phyloP scores from a whole-genome alignment of 2,888 invertebrate genomes.

The Silvanus unidentatus region DNA sequence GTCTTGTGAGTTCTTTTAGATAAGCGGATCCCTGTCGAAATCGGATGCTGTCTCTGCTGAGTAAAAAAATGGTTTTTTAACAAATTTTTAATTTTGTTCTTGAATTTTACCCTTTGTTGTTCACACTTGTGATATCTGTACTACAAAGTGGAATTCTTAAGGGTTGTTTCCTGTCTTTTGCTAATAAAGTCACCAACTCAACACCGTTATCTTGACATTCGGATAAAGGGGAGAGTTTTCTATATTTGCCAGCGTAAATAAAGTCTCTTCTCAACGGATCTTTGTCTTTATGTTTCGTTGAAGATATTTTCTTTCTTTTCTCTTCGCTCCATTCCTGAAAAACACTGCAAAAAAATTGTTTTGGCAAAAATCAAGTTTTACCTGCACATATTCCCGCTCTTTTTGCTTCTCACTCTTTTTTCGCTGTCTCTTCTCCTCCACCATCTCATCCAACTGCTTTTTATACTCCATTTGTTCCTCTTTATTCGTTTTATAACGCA shows the following conservation, averaged over 20 bases:
- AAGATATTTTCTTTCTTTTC: no score
- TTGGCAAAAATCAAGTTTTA: no score
- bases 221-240: conserved; percentile 38
- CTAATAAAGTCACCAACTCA: conserved; percentile 70
- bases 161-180: conserved; percentile 56
- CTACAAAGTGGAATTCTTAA: conserved; percentile 52
- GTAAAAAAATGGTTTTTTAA: conserved; percentile 7
- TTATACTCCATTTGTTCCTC: conserved; percentile 54
- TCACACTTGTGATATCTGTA: conserved; percentile 47
- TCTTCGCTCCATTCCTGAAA: no score
- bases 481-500: conserved; percentile 59
- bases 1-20: conserved; percentile 49
- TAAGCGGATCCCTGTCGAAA: conserved; percentile 45
- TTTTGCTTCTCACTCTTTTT: conserved; percentile 48
- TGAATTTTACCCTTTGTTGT: background rate
- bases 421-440: conserved; percentile 51
- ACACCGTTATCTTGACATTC: conserved; percentile 52
- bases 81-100: background rate
- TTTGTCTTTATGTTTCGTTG: no score
- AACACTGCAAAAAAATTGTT: no score
- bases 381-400: no score
- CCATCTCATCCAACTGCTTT: conserved; percentile 57
- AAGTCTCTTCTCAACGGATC: conserved; percentile 17
- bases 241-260: conserved; percentile 22
- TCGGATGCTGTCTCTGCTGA: conserved; percentile 30